Conservation (phyloP, 2,888 invertebrate species). For the Melanostoma scalare region DNA sequence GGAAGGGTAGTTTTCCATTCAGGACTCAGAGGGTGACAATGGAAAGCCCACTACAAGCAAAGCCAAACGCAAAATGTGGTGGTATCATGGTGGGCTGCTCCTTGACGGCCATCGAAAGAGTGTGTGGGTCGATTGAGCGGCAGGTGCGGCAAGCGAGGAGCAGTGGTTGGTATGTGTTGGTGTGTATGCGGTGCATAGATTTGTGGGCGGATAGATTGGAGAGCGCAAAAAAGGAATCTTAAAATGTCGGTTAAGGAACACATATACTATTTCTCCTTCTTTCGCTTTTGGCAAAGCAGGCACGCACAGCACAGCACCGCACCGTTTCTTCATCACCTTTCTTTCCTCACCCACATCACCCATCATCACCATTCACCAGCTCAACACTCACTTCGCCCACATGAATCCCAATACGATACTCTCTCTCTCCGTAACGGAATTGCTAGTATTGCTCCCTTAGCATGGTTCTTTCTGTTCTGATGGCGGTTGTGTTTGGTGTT, state of each 20-base stretch:
- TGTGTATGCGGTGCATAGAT: slow-evolving; percentile 56
- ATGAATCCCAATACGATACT: background rate
- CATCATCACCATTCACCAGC: too few species aligned
- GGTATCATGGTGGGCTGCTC: slow-evolving; percentile 66
- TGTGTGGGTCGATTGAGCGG: slow-evolving; percentile 45
- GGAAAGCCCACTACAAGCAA: slow-evolving; percentile 57
- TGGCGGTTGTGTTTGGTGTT: background rate
- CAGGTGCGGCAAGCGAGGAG: slow-evolving; percentile 8
- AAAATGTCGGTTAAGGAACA: slow-evolving; percentile 57
- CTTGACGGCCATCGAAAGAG: slow-evolving; percentile 53
- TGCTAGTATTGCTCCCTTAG: slow-evolving; percentile 28
- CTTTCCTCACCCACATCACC: too few species aligned
- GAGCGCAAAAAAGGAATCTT: slow-evolving; percentile 57
- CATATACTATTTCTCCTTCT: slow-evolving; percentile 63
- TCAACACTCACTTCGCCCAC: slow-evolving; percentile 3
- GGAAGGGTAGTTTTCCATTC: slow-evolving; percentile 53
- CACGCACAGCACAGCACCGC: slow-evolving; percentile 12
- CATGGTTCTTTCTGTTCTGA: slow-evolving; percentile 7
- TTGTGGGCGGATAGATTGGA: slow-evolving; percentile 71
- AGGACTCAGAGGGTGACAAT: slow-evolving; percentile 57
- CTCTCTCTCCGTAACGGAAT: slow-evolving; percentile 10
- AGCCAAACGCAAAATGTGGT: slow-evolving; percentile 33
- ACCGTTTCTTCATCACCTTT: background rate
- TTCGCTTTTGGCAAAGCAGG: slow-evolving; percentile 15
- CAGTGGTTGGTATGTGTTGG: slow-evolving; percentile 1